Evolutionary conservation across 2,888 invertebrate genomes (phyloP).

Genomic region (Peribatodes rhomboidaria): DNA sequence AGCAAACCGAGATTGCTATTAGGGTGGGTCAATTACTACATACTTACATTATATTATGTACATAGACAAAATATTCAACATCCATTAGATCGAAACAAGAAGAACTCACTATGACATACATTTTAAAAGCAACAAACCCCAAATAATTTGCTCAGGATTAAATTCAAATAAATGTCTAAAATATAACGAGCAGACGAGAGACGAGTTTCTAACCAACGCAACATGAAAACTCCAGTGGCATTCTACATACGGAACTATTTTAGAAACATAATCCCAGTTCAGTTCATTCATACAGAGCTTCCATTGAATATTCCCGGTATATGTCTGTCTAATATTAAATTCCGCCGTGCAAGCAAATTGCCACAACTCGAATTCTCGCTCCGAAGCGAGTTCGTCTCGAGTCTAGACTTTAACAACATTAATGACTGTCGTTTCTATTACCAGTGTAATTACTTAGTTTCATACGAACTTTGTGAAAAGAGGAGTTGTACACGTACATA

Average conservation of each 20-base stretch:
- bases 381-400: not conserved
- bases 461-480: too few relatives aligned
- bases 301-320: constrained; percentile 30
- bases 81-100: too few relatives aligned
- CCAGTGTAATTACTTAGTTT: too few relatives aligned
- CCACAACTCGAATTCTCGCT: not conserved
- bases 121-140: too few relatives aligned
- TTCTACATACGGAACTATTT: constrained; percentile 28
- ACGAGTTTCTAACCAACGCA: constrained; percentile 6
- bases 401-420: constrained; percentile 10
- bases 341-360: not conserved
- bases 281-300: constrained; percentile 22
- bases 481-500: too few relatives aligned
- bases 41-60: too few relatives aligned
- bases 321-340: constrained; percentile 25
- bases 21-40: too few relatives aligned
- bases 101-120: too few relatives aligned
- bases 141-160: too few relatives aligned
- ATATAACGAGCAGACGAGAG: not conserved
- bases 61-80: too few relatives aligned
- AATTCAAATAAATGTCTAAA: too few relatives aligned
- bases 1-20: too few relatives aligned
- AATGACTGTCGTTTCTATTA: not conserved
- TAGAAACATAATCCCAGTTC: constrained; percentile 17
- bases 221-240: constrained; percentile 5